Evolutionary conservation across 2,888 invertebrate species (phyloP), one percentile per base, ranked within the genome.

Genomic region (Athripsodes cinereus): DNA sequence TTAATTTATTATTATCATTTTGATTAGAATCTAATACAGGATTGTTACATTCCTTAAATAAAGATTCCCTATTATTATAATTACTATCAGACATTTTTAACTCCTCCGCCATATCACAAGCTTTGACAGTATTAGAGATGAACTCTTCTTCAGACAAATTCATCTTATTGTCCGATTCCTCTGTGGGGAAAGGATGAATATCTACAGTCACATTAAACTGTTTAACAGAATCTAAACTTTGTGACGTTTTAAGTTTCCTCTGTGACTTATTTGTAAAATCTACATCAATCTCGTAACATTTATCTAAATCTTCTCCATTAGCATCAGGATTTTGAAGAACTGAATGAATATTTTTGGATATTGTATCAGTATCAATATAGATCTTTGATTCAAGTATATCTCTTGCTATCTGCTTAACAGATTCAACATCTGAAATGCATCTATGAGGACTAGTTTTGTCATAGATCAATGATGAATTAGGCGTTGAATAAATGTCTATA

Each of bases 191-290:
- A 16, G 59, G 56, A 53, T 60, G 59, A 13, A 60, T 49, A 46
- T 60, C 59, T 13, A 60, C 59, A n/a, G 56, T 60, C n/a, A 60
- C 59, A n/a, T 60, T 55, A 22, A 60, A 50, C 18, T 57, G 53
- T 40, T 60, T 51, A 5, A 53, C 19, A 5, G 55, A 56, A 40
- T 57, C 51, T 22, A 53, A 31, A 49, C 59, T 60, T 35, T 52
- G 51, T 6, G 52, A 54, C 13, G 35, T 34, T 10, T 55, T 34
- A 44, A 60, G 40, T 50, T 50, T 53, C 40, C 56, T 53, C 20
- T 53, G 44, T 6, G 56, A 56, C 19, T 56, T 60, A 34, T 46
- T 56, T 18, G 52, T 57, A 46, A 57, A 53, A 53, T 60, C 56
- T 22, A 60, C 48, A 46, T 60, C 56, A 13, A 34, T 40, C n/a